Evolutionary conservation across 2,797 vertebrate species (phyloP), one percentile per base, ranked within the genome.

Genomic region (Xerus rutilus): DNA sequence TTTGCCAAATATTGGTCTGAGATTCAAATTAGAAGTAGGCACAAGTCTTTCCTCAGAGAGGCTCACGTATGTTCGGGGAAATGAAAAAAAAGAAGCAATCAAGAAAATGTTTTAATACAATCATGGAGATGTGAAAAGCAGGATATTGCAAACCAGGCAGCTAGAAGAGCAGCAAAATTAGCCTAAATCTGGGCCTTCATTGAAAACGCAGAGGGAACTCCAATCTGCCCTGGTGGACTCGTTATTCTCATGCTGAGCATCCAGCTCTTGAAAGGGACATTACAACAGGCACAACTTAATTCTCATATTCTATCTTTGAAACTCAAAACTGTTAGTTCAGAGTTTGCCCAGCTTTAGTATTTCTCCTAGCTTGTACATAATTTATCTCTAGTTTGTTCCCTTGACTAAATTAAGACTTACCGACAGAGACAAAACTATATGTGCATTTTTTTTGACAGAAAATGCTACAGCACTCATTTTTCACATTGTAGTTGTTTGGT

Each of bases 81-180:
- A 82, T 77, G 64, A 86, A 93, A 92, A 93, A 7, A 93, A 64
- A 88, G 79, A 95, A 93, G 79, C 43, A 96, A 86, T 72, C 4
- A 94, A 78, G 12, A 81, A 78, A 94, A 78, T 77, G 49, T 57
- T 88, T 91, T 82, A 81, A 86, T 89, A 88, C 45, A 83, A 15
- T 65, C 49, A 43, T 15, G 94, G 54, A 72, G 12, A 82, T 62
- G 28, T 89, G 86, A 47, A 91, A 94, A 91, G 64, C 54, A 59
- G 28, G 57, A 90, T 54, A 73, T 64, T 77, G 69, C 32, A 17
- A 93, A 91, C n/a, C 35, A 81, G 67, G 65, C n/a, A 88, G 20
- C 54, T 76, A 49, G 39, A 93, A 85, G 30, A 73, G 65, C 14
- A 69, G 11, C 8, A 3, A 78, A 91, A 84, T 89, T 92, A 94